A percentile compares a stretch with the other conserved stretches of the same genome.
Conservation (phyloP, 2,888 invertebrate species). For the Nebria brevicollis region DNA sequence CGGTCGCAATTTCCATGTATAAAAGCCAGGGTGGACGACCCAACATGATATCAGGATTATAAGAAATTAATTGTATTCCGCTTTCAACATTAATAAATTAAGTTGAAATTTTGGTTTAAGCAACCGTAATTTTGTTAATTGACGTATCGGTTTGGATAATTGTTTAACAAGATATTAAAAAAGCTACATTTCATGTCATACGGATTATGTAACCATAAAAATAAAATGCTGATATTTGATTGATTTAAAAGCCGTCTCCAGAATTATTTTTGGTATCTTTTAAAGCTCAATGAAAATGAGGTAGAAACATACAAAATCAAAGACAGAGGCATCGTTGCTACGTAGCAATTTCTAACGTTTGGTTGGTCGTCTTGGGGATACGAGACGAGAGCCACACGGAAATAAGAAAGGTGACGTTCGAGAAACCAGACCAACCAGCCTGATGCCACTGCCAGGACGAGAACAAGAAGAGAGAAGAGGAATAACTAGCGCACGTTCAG, state of each 20-base stretch:
- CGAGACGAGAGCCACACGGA: neutral
- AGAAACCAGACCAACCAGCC: neutral
- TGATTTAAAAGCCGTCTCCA: neutral
- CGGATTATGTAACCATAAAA: too few relatives aligned
- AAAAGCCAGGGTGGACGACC: neutral
- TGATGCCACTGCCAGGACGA: conserved; percentile 1
- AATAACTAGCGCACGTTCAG: neutral
- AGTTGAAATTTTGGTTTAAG: too few relatives aligned
- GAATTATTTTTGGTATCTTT: neutral
- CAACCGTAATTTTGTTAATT: too few relatives aligned
- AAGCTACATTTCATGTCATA: neutral
- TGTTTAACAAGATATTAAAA: too few relatives aligned
- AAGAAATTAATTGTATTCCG: neutral
- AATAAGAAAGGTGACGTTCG: conserved; percentile 10
- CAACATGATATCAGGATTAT: neutral
- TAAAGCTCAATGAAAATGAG: neutral
- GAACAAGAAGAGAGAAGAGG: neutral
- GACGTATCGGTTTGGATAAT: too few relatives aligned
- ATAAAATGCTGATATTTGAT: neutral
- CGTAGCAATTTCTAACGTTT: conserved; percentile 14
- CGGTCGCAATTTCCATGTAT: neutral
- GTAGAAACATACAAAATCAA: conserved; percentile 9
- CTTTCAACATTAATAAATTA: too few relatives aligned
- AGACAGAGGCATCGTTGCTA: conserved; percentile 19
- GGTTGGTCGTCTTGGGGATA: conserved; percentile 18